Evolutionary conservation across 2,888 invertebrate genomes (phyloP).

Genomic region (Eupithecia abbreviata): DNA sequence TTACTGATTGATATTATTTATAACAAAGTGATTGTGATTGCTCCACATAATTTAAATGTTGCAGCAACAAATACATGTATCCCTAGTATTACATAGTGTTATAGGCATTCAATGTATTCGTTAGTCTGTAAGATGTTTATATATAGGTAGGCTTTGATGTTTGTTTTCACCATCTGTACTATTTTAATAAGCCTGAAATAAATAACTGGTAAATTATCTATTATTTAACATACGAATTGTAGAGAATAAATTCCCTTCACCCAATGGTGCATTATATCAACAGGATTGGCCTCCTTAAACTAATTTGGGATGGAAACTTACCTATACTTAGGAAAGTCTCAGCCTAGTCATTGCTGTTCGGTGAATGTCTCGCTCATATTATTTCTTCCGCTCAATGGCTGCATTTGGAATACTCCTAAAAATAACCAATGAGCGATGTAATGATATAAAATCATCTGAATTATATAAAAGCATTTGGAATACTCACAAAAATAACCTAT

Average conservation of each 20-base stretch:
- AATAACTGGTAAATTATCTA: too few species aligned
- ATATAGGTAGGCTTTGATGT: too few species aligned
- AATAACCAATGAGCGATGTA: not conserved
- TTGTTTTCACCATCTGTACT: too few species aligned
- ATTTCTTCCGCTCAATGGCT: not conserved
- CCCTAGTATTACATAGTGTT: not conserved
- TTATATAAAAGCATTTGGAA: not conserved
- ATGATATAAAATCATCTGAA: not conserved
- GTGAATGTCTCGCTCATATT: not conserved
- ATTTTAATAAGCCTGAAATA: too few species aligned
- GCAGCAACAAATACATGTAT: not conserved
- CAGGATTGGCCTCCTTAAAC: not conserved
- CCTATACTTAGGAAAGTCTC: not conserved
- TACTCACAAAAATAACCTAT: too few species aligned
- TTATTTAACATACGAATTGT: too few species aligned
- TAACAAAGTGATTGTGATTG: not conserved
- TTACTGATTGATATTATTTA: not conserved
- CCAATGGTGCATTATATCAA: too few species aligned
- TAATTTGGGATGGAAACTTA: not conserved
- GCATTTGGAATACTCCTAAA: too few species aligned
- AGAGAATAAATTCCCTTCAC: too few species aligned
- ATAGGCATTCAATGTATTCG: not conserved
- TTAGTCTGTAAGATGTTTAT: not conserved
- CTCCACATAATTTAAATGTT: not conserved
- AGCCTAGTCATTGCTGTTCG: not conserved